phyloP scores from a whole-genome alignment of 35 echinoderm and acorn worm species.

The Apostichopus japonicus region DNA sequence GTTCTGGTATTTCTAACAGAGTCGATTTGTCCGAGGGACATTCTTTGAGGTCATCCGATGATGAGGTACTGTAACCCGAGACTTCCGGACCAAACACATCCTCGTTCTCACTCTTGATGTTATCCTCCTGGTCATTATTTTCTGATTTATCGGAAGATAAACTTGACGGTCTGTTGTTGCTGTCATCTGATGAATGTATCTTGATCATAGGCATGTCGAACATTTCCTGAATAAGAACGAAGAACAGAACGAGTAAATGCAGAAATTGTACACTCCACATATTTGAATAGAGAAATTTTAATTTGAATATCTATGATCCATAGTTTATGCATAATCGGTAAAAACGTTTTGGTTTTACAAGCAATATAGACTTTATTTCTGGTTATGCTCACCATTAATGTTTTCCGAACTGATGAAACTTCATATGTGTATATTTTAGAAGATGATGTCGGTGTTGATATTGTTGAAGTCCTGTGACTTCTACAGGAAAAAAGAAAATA shows the following conservation, averaged over 20 bases:
- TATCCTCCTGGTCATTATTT: conserved; percentile 1
- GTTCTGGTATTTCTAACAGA: conserved; percentile 38
- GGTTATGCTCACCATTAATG: conserved; percentile 52
- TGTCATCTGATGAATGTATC: conserved; percentile 61
- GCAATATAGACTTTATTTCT: too few relatives aligned
- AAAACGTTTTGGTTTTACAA: too few relatives aligned
- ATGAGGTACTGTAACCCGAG: conserved; percentile 46
- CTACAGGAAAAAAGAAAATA: neutral
- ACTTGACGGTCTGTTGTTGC: conserved; percentile 48
- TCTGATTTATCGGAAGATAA: conserved; percentile 45
- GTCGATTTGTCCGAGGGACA: neutral
- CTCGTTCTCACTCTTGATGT: conserved; percentile 22
- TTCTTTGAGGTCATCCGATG: conserved; percentile 39
- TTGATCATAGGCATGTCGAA: conserved; percentile 97
- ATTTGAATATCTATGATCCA: too few relatives aligned
- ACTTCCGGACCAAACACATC: conserved; percentile 25
- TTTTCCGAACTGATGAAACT: conserved; percentile 76
- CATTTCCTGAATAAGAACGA: conserved; percentile 57
- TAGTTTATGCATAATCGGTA: too few relatives aligned
- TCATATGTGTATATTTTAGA: conserved; percentile 77
- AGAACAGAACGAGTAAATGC: too few relatives aligned
- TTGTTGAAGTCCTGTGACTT: conserved; percentile 12
- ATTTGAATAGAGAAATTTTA: too few relatives aligned
- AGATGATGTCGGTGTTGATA: conserved; percentile 50
- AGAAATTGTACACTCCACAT: too few relatives aligned